Conservation (phyloP, 2,113 vertebrate species). For the Callospermophilus lateralis region DNA sequence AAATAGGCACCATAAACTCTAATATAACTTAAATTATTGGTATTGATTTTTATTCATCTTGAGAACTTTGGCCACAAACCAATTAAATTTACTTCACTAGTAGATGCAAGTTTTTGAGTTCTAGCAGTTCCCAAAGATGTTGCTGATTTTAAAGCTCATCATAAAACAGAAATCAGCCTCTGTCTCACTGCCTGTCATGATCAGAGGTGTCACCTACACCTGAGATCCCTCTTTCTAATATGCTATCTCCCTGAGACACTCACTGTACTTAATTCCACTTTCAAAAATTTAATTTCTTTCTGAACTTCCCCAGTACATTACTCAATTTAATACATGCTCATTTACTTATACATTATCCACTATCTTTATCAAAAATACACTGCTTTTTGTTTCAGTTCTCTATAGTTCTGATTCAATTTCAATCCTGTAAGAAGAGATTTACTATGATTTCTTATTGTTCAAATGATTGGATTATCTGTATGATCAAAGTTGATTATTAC, state of each 20-base stretch:
- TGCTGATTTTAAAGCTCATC: background rate
- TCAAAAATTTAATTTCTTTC: background rate
- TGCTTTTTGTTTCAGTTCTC: background rate
- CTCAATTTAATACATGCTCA: background rate
- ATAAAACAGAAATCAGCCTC: background rate
- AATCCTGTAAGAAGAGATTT: background rate
- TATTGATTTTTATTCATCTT: background rate
- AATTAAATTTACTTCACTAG: background rate
- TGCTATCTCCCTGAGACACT: background rate
- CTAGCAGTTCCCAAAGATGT: background rate
- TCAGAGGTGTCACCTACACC: background rate
- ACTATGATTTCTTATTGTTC: background rate
- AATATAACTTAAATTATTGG: background rate
- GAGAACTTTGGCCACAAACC: slow-evolving; percentile 31
- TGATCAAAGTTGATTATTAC: background rate
- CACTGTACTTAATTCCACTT: background rate
- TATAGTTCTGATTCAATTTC: background rate
- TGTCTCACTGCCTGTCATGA: background rate
- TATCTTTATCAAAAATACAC: background rate
- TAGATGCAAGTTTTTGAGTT: background rate
- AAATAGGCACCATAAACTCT: background rate
- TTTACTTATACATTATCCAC: background rate
- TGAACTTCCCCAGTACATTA: background rate
- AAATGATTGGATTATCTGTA: background rate
- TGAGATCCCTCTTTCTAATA: background rate